A percentile compares a stretch with the other conserved stretches of the same genome.
phyloP scores from a whole-genome alignment of 2,113 vertebrate species.

The Physeter macrocephalus region DNA sequence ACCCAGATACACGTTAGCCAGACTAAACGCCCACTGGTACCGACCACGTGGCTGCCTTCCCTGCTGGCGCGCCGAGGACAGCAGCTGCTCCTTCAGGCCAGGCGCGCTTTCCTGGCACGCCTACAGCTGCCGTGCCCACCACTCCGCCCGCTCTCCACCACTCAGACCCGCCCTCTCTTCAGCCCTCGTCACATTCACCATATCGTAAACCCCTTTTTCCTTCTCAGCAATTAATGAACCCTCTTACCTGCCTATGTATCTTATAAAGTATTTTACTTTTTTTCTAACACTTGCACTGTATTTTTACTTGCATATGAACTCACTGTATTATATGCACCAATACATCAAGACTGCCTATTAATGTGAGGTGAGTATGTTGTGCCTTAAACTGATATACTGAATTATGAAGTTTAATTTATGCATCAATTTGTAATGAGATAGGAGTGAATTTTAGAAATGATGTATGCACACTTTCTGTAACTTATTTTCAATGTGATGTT shows the following conservation, averaged over 20 bases:
- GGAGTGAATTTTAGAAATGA: background rate
- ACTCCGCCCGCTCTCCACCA: background rate
- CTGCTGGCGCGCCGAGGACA: background rate
- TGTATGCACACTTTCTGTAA: background rate
- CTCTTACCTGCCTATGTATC: background rate
- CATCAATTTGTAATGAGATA: background rate
- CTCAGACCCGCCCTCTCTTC: background rate
- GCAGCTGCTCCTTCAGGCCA: background rate
- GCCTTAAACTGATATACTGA: background rate
- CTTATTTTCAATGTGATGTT: background rate
- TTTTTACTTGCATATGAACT: background rate
- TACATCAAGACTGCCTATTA: background rate
- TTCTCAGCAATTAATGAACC: background rate
- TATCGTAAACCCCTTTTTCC: background rate
- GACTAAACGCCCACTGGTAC: background rate
- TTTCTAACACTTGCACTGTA: background rate
- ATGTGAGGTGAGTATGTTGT: background rate
- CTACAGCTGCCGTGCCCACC: background rate
- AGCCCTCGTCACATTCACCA: background rate
- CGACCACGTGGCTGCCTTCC: background rate
- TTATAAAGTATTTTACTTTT: background rate
- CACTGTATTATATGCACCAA: background rate
- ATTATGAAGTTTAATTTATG: background rate
- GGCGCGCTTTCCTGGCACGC: background rate
- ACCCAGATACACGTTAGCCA: background rate